A percentile compares a stretch with the other conserved stretches of the same genome.
phyloP scores from a whole-genome alignment of 2,797 vertebrate species.

The Microcaecilia unicolor region DNA sequence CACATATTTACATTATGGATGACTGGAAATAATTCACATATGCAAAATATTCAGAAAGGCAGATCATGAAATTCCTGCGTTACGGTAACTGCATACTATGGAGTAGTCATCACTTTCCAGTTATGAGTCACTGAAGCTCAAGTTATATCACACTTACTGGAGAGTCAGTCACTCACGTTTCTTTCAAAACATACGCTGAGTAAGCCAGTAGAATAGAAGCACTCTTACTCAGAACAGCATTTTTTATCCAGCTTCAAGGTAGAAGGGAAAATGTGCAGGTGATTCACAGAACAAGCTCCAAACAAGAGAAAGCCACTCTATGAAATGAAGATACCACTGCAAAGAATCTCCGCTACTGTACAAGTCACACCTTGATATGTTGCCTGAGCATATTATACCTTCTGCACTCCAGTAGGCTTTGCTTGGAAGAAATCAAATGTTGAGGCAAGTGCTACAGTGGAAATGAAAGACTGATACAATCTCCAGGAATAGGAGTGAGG shows the following conservation, averaged over 20 bases:
- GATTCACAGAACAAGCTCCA: slow-evolving; percentile 35
- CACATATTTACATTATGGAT: slow-evolving; percentile 7
- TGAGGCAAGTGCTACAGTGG: too few species aligned
- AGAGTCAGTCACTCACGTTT: slow-evolving; percentile 62
- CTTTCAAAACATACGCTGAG: slow-evolving; percentile 41
- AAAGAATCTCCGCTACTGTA: too few species aligned
- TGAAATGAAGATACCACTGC: slow-evolving; percentile 11
- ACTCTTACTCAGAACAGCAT: slow-evolving; percentile 32
- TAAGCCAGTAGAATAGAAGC: slow-evolving; percentile 44
- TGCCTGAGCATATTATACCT: too few species aligned
- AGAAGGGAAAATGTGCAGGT: slow-evolving; percentile 20
- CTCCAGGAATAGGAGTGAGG: too few species aligned
- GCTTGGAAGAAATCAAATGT: too few species aligned
- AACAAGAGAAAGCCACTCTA: slow-evolving; percentile 17
- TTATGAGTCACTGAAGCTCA: slow-evolving; percentile 60
- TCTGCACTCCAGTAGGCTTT: too few species aligned
- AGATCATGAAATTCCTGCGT: slow-evolving; percentile 32
- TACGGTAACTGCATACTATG: slow-evolving; percentile 46
- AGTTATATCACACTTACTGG: slow-evolving; percentile 43
- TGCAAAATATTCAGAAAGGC: slow-evolving; percentile 9
- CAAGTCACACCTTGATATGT: background rate
- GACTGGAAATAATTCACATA: slow-evolving; percentile 33
- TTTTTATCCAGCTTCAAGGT: slow-evolving; percentile 20
- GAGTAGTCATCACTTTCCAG: slow-evolving; percentile 63
- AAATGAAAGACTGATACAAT: too few species aligned